phyloP scores from a whole-genome alignment of 64 coral and sea anemone species.

The Cladopsammia gracilis region DNA sequence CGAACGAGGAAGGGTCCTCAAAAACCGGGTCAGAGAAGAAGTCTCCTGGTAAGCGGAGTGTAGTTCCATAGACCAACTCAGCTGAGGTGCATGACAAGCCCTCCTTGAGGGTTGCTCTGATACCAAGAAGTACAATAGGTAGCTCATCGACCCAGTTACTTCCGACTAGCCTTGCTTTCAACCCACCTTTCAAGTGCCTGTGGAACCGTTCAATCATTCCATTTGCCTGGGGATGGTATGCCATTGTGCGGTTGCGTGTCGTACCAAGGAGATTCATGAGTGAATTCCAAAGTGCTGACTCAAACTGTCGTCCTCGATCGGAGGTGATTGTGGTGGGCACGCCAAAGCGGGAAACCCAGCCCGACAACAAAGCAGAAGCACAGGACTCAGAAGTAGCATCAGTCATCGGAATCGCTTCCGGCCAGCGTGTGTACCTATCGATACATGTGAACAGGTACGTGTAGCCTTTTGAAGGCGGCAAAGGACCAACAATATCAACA shows the following conservation, averaged over 20 bases:
- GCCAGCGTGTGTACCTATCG: conserved; percentile 60
- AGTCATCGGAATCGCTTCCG: conserved; percentile 50
- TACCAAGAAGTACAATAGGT: conserved; percentile 56
- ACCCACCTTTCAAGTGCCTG: conserved; percentile 36
- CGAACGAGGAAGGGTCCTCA: no score
- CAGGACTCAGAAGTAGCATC: conserved; percentile 22
- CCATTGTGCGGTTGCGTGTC: conserved; percentile 44
- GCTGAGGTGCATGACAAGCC: no score
- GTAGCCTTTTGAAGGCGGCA: conserved; percentile 45
- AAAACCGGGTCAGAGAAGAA: no score
- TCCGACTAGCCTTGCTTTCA: conserved; percentile 27
- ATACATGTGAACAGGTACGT: conserved; percentile 48
- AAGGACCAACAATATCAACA: conserved; percentile 57
- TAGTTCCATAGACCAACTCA: no score
- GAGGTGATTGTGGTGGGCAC: conserved; percentile 39
- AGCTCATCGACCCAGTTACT: conserved; percentile 41
- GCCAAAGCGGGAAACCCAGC: conserved; percentile 41
- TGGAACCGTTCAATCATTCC: conserved; percentile 57
- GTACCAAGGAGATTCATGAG: conserved; percentile 31
- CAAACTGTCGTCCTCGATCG: conserved; percentile 48
- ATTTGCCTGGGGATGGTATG: conserved; percentile 59
- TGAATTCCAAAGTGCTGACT: conserved; percentile 31
- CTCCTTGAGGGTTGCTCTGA: conserved; percentile 10
- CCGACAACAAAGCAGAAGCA: neutral
- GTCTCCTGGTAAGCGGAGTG: no score